Evolutionary conservation across 2,888 invertebrate genomes (phyloP), one percentile per base, ranked within the genome.

Genomic region (Leptinotarsa juncta): DNA sequence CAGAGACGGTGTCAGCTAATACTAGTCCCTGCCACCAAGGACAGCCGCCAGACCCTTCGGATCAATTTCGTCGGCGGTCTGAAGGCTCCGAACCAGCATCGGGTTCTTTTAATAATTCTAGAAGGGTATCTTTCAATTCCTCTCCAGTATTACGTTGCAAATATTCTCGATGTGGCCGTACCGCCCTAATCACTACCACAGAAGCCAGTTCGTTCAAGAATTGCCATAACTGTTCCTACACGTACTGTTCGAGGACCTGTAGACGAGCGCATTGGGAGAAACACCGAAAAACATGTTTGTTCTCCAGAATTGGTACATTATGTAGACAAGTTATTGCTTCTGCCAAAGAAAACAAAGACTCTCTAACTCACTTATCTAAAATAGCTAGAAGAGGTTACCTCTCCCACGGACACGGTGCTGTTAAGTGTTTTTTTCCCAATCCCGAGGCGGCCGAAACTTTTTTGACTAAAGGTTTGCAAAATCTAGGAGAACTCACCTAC

Each of bases 211-310:
- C 92, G 83, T 98, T 94, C 90, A 97, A 97, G 88, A 95, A 95
- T 82, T 97, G 97, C 88, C 97, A 97, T 89, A 97, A 98, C 88
- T 98, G 98, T 89, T 94, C 95, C 81, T 96, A 97, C 85, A 93
- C 95, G 84, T 98, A 98, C 89, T 98, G 98, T 89, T 96, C 96
- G 77, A 91, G 96, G 76, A 94, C 95, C 84, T 98, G 98, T 87
- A 92, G 98, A 32, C 90, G 95, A 77, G 93, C 94, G 16, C 97
- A 98, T 87, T 98, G 97, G 97, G 95, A 96, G 85, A 94, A 95
- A 83, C 98, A 98, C 86, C 93, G 97, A 77, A 94, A 95, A 84
- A 94, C 94, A 53, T 98, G 98, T 86, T 89, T 96, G 78, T 96
- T 97, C 88, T 96, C 96, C 23, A 91, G 97, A 69, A 96, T 97